A percentile compares a stretch with the other conserved stretches of the same genome.
Conservation (phyloP, 2,797 vertebrate genomes). For the Squalus acanthias region DNA sequence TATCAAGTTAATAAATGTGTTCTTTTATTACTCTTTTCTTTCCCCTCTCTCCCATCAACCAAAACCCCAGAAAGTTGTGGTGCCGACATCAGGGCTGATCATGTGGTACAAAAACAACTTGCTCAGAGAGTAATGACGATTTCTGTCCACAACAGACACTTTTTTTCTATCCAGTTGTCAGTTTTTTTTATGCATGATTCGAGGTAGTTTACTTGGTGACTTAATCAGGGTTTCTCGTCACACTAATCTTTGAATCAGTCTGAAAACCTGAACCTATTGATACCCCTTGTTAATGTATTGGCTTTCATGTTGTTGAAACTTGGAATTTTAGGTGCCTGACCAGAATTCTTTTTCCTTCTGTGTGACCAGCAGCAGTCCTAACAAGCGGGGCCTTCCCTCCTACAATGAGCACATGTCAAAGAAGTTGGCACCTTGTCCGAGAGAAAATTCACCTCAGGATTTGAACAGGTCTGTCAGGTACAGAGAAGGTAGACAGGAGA, state of each 20-base stretch:
- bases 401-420: slow-evolving; percentile 99
- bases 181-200: background rate
- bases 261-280: slow-evolving; percentile 31
- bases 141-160: background rate
- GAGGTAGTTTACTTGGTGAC: background rate
- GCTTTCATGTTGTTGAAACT: background rate
- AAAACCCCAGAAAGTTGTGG: background rate
- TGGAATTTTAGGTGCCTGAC: slow-evolving; percentile 37
- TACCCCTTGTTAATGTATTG: background rate
- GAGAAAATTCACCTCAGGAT: slow-evolving; percentile 78
- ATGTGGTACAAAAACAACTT: background rate
- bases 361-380: slow-evolving; percentile 69
- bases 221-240: background rate
- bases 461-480: slow-evolving; percentile 92
- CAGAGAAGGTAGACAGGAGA: slow-evolving; percentile 87
- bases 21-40: background rate
- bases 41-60: background rate
- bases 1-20: background rate
- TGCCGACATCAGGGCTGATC: background rate
- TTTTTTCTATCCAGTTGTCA: background rate
- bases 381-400: slow-evolving; percentile 92
- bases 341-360: background rate
- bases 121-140: background rate
- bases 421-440: slow-evolving; percentile 82
- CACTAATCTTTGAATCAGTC: background rate